These are phyloP conservation scores for Oscheius onirici DNA, from an alignment of 2,888 invertebrate species.

Conservation along the genomic window DNA sequence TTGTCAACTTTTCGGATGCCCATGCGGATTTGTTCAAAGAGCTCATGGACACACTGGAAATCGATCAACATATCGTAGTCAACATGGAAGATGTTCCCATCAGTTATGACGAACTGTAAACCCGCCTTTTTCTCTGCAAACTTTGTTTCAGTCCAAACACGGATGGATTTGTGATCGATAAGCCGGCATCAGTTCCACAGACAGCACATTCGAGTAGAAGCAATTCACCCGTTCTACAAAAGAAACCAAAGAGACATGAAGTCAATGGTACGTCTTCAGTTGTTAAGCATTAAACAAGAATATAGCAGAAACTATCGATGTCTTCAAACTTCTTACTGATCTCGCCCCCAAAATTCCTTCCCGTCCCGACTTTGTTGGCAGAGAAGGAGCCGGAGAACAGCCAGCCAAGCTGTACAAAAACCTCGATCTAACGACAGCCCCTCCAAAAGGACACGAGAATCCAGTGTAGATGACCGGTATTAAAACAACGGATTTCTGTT, in stretches of 20 bases:
- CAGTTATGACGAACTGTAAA: not conserved
- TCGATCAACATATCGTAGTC: not conserved
- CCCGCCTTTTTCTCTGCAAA: slow-evolving; percentile 7
- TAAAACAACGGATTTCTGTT: not conserved
- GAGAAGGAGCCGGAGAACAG: slow-evolving; percentile 7
- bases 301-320: slow-evolving; percentile 12
- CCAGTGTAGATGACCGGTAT: not conserved
- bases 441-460: slow-evolving; percentile 7
- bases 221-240: slow-evolving; percentile 19
- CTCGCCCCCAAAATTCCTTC: not conserved
- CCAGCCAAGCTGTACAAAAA: slow-evolving; percentile 29
- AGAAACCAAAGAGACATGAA: not conserved
- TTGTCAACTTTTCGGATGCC: slow-evolving; percentile 37
- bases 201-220: slow-evolving; percentile 19
- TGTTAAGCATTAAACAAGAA: not conserved
- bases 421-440: slow-evolving; percentile 15
- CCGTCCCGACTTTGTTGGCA: slow-evolving; percentile 22
- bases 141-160: not conserved
- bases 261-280: not conserved
- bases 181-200: not conserved
- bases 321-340: slow-evolving; percentile 4
- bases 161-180: not conserved
- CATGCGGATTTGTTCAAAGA: slow-evolving; percentile 35
- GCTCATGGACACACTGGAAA: not conserved
- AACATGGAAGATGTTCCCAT: not conserved